Evolutionary conservation across 2,113 vertebrate species (phyloP).

Genomic region (Rhineura floridana): DNA sequence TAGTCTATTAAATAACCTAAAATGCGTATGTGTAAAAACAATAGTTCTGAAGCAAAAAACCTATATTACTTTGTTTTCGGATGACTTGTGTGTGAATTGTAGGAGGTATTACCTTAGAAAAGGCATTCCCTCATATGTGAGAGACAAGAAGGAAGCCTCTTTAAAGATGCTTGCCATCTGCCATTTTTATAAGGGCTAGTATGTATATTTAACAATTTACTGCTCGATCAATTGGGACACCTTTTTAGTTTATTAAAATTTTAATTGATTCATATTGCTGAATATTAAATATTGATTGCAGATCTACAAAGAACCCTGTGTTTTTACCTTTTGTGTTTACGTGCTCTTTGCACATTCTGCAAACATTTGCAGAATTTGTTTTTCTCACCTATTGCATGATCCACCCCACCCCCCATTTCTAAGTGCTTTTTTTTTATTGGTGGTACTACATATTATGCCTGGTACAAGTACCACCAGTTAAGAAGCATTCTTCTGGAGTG

Average conservation of each 20-base stretch:
- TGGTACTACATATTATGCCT: neutral
- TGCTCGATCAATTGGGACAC: neutral
- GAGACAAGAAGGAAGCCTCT: neutral
- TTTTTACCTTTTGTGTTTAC: neutral
- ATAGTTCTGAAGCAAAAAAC: neutral
- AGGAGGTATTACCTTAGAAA: neutral
- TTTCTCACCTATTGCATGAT: neutral
- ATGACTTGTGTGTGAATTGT: neutral
- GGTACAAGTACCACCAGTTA: too few relatives aligned
- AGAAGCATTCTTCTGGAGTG: neutral
- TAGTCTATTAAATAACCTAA: neutral
- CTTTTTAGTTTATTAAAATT: neutral
- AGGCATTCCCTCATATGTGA: neutral
- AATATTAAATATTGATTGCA: neutral
- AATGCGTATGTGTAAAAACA: neutral
- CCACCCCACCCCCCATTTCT: neutral
- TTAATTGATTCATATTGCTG: neutral
- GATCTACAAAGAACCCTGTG: neutral
- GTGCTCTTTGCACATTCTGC: neutral
- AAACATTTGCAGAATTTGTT: neutral
- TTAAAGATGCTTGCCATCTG: neutral
- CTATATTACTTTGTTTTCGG: neutral
- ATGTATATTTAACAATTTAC: neutral
- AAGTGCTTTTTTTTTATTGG: neutral
- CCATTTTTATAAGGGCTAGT: neutral